Base-by-base conservation (phyloP, 2,113 vertebrate species). In the Prinia subflava region DNA sequence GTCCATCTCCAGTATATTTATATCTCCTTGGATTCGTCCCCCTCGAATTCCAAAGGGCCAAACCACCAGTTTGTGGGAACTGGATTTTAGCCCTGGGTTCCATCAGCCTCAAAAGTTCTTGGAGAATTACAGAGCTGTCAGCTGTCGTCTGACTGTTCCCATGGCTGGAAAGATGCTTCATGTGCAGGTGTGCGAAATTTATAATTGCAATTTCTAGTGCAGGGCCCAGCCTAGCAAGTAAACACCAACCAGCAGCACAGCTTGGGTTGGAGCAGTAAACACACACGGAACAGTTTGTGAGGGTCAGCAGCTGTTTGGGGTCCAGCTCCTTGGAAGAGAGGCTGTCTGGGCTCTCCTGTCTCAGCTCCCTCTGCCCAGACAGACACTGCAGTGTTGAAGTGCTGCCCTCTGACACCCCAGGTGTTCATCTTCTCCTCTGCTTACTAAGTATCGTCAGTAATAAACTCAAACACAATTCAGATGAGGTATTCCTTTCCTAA, bases 1-100 rank as follows among this genome's bases (percentile, higher is more conserved):
- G 96, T 87, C 94, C 94, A 94, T 96, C 79, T 39, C 83, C 57
- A 13, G 55, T 84, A 25, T 88, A 92, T 90, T 97, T 96, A 85
- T 83, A 94, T 81, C 90, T 96, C 92, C 87, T 91, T 7, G 7
- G 71, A 77, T 77, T 93, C 92, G 64, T 69, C 71, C 50, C 80
- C 80, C 75, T 95, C 52, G 9, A 86, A 68, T 92, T 94, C 70
- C 69, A 47, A 96, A 94, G 92, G 93, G 87, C 94, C 96, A 89
- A 97, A 96, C 70, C 91, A 92, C 75, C 74, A 80, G 65, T 17
- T 91, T 95, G 94, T 73, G 80, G 94, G 93, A 86, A 92, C 37
- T 74, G n/a, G 27, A 31, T 78, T 75, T 92, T 78, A 84, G 25
- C 16, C 39, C 35, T 20, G 44, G 92, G 25, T 94, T 76, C 80